phyloP scores from a whole-genome alignment of 2,888 invertebrate species.

The Nowickia ferox region DNA sequence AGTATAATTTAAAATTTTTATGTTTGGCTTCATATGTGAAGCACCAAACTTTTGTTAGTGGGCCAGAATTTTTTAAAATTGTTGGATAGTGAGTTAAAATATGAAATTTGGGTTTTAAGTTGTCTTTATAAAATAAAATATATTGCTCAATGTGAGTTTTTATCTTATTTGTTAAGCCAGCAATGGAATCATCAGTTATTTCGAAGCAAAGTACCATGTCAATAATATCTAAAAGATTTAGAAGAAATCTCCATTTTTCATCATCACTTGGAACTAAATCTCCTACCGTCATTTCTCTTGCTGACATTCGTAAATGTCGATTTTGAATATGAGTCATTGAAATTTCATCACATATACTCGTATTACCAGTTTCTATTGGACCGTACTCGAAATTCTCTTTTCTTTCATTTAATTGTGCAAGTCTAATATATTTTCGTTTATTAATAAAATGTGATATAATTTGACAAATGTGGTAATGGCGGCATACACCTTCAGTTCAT shows the following conservation, averaged over 20 bases:
- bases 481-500: too few species aligned
- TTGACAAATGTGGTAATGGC: too few species aligned
- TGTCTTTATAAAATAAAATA: not conserved
- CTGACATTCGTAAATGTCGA: conserved; percentile 12
- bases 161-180: not conserved
- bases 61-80: not conserved
- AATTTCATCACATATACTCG: not conserved
- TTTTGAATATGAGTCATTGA: not conserved
- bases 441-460: too few species aligned
- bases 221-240: not conserved
- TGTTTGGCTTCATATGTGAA: conserved; percentile 23
- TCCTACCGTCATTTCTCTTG: not conserved
- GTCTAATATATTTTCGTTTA: too few species aligned
- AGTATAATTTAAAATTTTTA: conserved; percentile 1
- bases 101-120: conserved; percentile 16
- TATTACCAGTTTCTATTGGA: too few species aligned
- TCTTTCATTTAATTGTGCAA: too few species aligned
- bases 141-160: not conserved
- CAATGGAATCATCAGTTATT: not conserved
- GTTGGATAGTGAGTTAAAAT: conserved; percentile 21
- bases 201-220: not conserved
- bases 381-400: too few species aligned
- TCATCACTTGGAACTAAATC: conserved; percentile 2
- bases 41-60: conserved; percentile 6
- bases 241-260: not conserved